Evolutionary conservation across 23 tunicate species (phyloP).

Genomic region (Styela clava): DNA sequence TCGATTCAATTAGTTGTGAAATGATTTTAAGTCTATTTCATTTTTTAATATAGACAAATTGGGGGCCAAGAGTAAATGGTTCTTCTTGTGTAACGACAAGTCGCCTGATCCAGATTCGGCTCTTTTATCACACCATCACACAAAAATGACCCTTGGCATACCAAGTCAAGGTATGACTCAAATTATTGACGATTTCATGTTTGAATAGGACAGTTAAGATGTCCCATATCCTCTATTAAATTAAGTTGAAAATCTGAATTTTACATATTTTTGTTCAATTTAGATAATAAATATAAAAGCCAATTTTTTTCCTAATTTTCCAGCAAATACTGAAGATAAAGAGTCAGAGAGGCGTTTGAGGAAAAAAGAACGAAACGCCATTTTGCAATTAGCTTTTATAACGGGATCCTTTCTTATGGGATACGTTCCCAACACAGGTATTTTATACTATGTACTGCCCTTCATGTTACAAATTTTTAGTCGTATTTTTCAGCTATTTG

Average conservation of each 20-base stretch:
- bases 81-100: not conserved
- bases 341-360: constrained; percentile 11
- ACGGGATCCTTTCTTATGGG: constrained; percentile 31
- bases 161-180: not conserved
- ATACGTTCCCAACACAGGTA: constrained; percentile 33
- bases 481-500: too few species aligned
- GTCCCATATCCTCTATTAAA: too few species aligned
- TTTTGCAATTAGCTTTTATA: constrained; percentile 24
- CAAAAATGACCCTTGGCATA: not conserved
- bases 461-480: too few species aligned
- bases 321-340: not conserved
- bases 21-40: not conserved
- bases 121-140: not conserved
- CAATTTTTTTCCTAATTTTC: not conserved
- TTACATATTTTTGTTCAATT: too few species aligned
- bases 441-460: too few species aligned
- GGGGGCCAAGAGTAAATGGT: not conserved
- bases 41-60: not conserved
- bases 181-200: not conserved
- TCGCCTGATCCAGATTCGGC: not conserved
- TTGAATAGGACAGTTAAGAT: not conserved
- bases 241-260: too few species aligned
- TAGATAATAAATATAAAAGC: too few species aligned
- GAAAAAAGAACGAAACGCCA: constrained; percentile 23
- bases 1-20: too few species aligned